phyloP scores from a whole-genome alignment of 2,888 invertebrate species.

The Andrena camellia region DNA sequence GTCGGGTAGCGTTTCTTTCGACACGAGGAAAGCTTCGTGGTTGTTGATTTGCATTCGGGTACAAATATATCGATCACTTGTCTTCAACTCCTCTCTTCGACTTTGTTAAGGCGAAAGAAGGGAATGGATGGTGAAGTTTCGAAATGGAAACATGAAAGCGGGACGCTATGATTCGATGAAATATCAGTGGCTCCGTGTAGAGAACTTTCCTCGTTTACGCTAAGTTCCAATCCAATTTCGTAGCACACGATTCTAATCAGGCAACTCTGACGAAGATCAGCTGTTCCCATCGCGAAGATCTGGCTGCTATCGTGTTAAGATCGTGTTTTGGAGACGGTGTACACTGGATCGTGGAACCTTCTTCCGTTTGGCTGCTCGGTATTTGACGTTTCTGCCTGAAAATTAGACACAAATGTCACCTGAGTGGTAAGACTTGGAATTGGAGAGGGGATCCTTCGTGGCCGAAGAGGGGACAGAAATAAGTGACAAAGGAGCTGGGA shows the following conservation, averaged over 20 bases:
- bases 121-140: not conserved
- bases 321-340: not conserved
- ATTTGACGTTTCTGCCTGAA: not conserved
- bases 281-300: not conserved
- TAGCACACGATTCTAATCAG: conserved; percentile 31
- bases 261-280: conserved; percentile 14
- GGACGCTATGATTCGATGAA: not conserved
- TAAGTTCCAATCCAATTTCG: conserved; percentile 39
- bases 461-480: not conserved
- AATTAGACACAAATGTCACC: not conserved
- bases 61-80: no score
- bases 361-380: not conserved
- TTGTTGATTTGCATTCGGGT: not conserved
- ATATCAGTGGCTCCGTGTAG: not conserved
- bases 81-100: no score
- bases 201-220: conserved; percentile 19
- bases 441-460: no score
- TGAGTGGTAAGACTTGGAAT: not conserved
- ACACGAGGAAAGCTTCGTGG: not conserved
- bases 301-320: not conserved
- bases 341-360: not conserved
- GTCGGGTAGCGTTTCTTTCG: not conserved
- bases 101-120: not conserved
- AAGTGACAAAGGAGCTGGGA: conserved; percentile 15
- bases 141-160: not conserved